These are phyloP conservation scores for Aelia acuminata DNA, from an alignment of 2,888 invertebrate species.

Conservation along the genomic window DNA sequence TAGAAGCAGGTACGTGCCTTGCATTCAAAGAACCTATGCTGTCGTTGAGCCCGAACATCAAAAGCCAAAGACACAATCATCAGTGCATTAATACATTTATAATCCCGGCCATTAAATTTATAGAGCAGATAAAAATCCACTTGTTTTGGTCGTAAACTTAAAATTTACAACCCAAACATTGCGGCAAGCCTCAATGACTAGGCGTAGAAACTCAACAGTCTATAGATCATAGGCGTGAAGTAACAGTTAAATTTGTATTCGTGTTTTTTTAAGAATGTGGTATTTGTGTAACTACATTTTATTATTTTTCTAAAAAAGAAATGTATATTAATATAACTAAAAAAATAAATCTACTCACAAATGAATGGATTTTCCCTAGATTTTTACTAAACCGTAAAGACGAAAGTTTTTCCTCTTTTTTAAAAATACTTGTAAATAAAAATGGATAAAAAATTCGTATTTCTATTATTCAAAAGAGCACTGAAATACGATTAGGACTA, in stretches of 20 bases:
- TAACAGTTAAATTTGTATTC: background rate
- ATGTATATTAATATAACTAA: too few relatives aligned
- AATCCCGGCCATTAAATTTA: constrained; percentile 62
- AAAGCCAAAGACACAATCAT: background rate
- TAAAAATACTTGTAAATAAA: too few relatives aligned
- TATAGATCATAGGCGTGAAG: background rate
- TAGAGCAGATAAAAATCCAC: constrained; percentile 63
- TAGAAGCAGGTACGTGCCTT: background rate
- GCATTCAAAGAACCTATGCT: background rate
- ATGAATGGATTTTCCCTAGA: too few relatives aligned
- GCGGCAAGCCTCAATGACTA: constrained; percentile 20
- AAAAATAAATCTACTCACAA: too few relatives aligned
- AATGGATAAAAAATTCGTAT: too few relatives aligned
- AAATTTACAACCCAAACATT: constrained; percentile 62
- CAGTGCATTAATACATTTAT: constrained; percentile 58
- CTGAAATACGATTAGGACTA: too few relatives aligned
- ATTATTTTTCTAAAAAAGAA: background rate
- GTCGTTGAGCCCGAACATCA: background rate
- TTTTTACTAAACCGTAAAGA: too few relatives aligned
- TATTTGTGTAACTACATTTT: background rate
- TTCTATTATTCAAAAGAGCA: too few relatives aligned
- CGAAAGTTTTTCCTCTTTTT: too few relatives aligned
- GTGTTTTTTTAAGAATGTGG: background rate
- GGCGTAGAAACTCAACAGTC: background rate
- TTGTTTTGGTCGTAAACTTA: constrained; percentile 63